phyloP scores from a whole-genome alignment of 2,113 vertebrate genomes.

The Seriola dumerili region DNA sequence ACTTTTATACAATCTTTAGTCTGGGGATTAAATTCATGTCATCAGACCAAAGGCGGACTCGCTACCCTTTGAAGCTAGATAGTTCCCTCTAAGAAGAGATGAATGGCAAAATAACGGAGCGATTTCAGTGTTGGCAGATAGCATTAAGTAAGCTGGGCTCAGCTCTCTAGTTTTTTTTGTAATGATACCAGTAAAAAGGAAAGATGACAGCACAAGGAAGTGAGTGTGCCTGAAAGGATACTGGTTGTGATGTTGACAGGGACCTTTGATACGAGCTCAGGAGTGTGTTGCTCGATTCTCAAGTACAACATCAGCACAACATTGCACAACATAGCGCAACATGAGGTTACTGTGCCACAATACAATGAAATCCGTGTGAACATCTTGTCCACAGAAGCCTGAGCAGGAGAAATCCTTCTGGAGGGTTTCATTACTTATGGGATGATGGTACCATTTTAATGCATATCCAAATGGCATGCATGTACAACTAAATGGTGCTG shows the following conservation, averaged over 20 bases:
- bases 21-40: constrained; percentile 74
- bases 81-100: constrained; percentile 72
- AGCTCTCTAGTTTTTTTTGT: constrained; percentile 30
- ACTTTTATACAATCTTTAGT: constrained; percentile 66
- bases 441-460: background rate
- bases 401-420: constrained; percentile 11
- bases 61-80: constrained; percentile 70
- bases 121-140: constrained; percentile 69
- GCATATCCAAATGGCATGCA: background rate
- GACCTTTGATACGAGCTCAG: constrained; percentile 44
- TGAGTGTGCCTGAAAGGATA: constrained; percentile 38
- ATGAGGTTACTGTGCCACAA: background rate
- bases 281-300: constrained; percentile 29
- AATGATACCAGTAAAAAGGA: constrained; percentile 52
- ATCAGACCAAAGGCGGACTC: constrained; percentile 71
- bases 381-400: constrained; percentile 4
- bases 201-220: constrained; percentile 50
- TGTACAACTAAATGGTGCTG: no score
- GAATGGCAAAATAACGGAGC: constrained; percentile 66
- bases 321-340: background rate
- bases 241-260: constrained; percentile 51
- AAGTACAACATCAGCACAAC: constrained; percentile 27
- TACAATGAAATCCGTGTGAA: background rate
- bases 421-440: background rate
- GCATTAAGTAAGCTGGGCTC: constrained; percentile 56